Percentiles rank a stretch among this genome's conserved stretches.
Conservation (phyloP, 1,140 invertebrate genomes). For the Pseudomyrmex concolor region DNA sequence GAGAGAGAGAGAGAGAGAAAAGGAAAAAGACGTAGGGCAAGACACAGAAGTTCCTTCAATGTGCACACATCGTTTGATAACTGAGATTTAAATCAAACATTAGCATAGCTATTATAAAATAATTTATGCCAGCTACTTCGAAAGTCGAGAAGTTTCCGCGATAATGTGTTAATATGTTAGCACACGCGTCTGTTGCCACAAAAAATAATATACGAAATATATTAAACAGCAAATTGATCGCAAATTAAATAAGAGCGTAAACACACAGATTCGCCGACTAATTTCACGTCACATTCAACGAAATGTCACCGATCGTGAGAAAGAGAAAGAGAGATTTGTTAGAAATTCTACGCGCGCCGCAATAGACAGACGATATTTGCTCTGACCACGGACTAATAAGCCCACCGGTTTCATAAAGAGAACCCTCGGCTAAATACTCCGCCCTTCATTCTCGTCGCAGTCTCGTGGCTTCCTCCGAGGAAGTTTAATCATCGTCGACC, state of each 20-base stretch:
- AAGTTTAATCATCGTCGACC: slow-evolving; percentile 61
- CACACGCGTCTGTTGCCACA: neutral
- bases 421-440: slow-evolving; percentile 66
- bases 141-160: neutral
- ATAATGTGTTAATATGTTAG: neutral
- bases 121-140: neutral
- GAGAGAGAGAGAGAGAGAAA: neutral
- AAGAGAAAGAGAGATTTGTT: too few relatives aligned
- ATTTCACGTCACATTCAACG: too few relatives aligned
- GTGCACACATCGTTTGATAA: neutral
- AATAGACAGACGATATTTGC: slow-evolving; percentile 60
- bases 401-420: slow-evolving; percentile 65
- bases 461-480: slow-evolving; percentile 2
- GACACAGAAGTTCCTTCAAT: neutral
- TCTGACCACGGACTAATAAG: slow-evolving; percentile 64
- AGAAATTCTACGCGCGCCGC: slow-evolving; percentile 1
- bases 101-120: slow-evolving; percentile 12
- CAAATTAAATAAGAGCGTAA: too few relatives aligned
- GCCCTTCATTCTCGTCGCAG: slow-evolving; percentile 22
- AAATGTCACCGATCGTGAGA: too few relatives aligned
- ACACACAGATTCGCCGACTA: too few relatives aligned
- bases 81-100: slow-evolving; percentile 13
- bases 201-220: neutral
- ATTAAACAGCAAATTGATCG: neutral
- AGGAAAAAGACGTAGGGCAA: too few relatives aligned